A percentile compares a stretch with the other conserved stretches of the same genome.
These are phyloP conservation scores for Microplitis deprimator DNA, from an alignment of 2,888 invertebrate species.

Conservation along the genomic window DNA sequence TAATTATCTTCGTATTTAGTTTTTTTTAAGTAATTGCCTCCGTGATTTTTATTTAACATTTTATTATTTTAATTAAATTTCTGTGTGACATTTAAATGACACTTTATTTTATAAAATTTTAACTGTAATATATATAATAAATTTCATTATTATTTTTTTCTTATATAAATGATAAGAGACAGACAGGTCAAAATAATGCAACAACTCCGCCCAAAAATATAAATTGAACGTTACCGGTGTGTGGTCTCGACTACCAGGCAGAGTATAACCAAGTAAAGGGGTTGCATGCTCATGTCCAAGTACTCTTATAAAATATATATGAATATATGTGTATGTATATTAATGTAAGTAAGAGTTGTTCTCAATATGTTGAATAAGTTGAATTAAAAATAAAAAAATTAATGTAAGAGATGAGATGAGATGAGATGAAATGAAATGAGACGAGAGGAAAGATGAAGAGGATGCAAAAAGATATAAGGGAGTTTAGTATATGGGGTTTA, in stretches of 20 bases:
- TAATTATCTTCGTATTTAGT: neutral
- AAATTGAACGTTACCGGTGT: conserved; percentile 68
- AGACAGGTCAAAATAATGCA: conserved; percentile 61
- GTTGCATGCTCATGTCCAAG: conserved; percentile 7
- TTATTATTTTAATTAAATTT: neutral
- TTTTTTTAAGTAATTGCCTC: neutral
- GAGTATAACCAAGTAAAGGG: conserved; percentile 1
- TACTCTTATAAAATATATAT: neutral
- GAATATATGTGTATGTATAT: neutral
- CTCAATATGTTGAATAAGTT: no score
- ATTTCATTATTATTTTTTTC: no score
- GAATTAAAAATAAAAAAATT: no score
- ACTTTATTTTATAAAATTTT: neutral
- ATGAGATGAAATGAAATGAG: conserved; percentile 13
- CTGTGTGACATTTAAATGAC: no score
- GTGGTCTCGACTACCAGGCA: conserved; percentile 56
- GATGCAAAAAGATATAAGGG: conserved; percentile 12
- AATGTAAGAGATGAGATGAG: no score
- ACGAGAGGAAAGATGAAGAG: conserved; percentile 27
- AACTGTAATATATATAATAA: neutral
- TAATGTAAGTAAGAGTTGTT: conserved; percentile 16
- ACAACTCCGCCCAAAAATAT: conserved; percentile 66
- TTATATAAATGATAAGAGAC: conserved; percentile 6
- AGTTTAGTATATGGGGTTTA: no score
- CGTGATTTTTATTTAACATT: neutral